Conservation (phyloP, 2,113 vertebrate genomes). For the Platycercus adscitus region DNA sequence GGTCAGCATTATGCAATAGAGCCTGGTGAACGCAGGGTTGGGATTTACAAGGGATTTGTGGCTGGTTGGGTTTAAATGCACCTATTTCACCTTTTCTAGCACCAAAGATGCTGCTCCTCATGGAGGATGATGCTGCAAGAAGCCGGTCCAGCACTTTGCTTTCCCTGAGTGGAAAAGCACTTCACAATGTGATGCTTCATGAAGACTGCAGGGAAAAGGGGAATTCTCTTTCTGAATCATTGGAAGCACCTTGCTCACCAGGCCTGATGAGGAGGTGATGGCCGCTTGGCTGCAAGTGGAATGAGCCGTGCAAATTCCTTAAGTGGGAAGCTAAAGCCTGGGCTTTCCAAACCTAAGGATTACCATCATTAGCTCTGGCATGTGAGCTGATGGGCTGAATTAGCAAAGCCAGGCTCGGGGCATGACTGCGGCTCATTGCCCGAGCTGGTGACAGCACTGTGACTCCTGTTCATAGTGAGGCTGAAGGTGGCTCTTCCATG, state of each 20-base stretch:
- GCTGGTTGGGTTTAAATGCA: not conserved
- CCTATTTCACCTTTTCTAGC: not conserved
- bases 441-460: accelerated
- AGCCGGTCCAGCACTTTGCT: not conserved
- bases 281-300: not conserved
- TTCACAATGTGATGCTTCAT: not conserved
- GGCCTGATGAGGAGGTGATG: not conserved
- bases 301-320: accelerated
- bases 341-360: not conserved
- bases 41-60: not conserved
- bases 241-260: not conserved
- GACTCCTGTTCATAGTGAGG: not conserved
- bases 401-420: not conserved
- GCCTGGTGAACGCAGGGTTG: accelerated
- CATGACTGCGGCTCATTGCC: not conserved
- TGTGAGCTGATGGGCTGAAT: not conserved
- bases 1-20: not conserved
- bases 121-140: accelerated
- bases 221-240: not conserved
- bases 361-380: accelerated
- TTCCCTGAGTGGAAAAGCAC: not conserved
- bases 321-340: not conserved
- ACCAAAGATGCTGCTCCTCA: not conserved
- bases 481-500: not conserved
- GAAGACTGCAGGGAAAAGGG: not conserved